Conservation (phyloP, 1,140 invertebrate genomes). For the Maconellicoccus hirsutus region DNA sequence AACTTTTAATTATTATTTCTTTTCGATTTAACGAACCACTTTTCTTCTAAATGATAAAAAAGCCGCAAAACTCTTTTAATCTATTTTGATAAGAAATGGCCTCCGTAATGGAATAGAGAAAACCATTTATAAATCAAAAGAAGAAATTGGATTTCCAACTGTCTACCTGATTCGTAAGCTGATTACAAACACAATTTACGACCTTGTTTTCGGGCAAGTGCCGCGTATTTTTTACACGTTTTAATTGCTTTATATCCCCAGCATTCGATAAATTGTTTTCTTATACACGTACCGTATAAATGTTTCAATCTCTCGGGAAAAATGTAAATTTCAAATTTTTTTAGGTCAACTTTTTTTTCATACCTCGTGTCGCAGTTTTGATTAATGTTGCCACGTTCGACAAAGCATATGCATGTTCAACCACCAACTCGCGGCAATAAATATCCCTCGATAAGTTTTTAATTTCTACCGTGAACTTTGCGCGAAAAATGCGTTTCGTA, state of each 20-base stretch:
- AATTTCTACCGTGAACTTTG: no score
- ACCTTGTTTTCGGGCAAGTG: not conserved
- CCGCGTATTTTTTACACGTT: not conserved
- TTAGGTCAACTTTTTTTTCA: no score
- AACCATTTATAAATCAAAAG: conserved; percentile 20
- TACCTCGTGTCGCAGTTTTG: no score
- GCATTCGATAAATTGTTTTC: not conserved
- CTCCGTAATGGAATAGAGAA: conserved; percentile 1
- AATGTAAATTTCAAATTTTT: not conserved
- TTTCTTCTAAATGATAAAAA: conserved; percentile 8
- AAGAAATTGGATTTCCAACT: conserved; percentile 19
- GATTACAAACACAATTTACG: conserved; percentile 21
- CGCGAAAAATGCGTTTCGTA: no score
- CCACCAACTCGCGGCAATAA: no score
- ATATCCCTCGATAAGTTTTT: no score
- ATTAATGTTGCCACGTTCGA: no score
- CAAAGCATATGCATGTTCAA: no score
- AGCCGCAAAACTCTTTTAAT: conserved; percentile 9
- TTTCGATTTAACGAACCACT: not conserved
- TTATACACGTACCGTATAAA: not conserved
- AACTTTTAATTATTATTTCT: conserved; percentile 6
- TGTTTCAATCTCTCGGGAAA: not conserved
- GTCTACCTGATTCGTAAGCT: conserved; percentile 18
- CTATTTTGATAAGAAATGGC: conserved; percentile 15
- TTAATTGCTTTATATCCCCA: not conserved